phyloP scores from a whole-genome alignment of 2,888 invertebrate genomes.

The Orchesellides sinensis region DNA sequence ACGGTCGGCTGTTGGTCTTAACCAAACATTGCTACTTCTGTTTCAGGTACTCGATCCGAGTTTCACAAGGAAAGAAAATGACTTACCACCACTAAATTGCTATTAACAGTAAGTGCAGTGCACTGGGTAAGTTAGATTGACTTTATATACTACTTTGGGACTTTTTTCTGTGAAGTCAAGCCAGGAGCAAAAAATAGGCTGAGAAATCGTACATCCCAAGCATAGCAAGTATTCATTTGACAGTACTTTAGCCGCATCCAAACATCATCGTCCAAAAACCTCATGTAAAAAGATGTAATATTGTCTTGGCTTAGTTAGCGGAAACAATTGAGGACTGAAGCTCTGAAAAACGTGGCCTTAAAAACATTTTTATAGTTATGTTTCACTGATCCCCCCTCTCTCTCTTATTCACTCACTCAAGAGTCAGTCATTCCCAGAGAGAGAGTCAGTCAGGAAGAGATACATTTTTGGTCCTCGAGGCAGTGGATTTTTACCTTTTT shows the following conservation, averaged over 20 bases:
- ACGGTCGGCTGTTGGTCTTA: background rate
- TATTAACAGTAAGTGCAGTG: conserved; percentile 28
- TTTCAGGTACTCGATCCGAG: conserved; percentile 34
- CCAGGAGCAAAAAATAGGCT: background rate
- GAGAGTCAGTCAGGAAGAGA: conserved; percentile 14
- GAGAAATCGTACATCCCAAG: background rate
- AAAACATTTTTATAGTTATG: conserved; percentile 33
- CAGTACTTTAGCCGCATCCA: background rate
- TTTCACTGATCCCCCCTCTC: conserved; percentile 11
- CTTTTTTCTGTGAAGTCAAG: background rate
- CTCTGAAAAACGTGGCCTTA: conserved; percentile 30
- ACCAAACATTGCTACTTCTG: conserved; percentile 21
- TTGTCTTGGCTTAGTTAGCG: conserved; percentile 10
- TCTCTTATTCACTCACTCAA: conserved; percentile 7
- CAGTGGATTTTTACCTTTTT: conserved; percentile 54
- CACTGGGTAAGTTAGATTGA: background rate
- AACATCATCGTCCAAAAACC: background rate
- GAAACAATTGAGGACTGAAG: conserved; percentile 18
- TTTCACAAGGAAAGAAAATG: conserved; percentile 22
- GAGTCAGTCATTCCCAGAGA: background rate
- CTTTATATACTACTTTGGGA: conserved; percentile 9
- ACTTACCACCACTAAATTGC: conserved; percentile 37
- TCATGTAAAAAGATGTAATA: background rate
- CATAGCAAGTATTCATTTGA: conserved; percentile 2
- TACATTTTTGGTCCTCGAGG: conserved; percentile 40